phyloP scores from a whole-genome alignment of 2,797 vertebrate genomes.

The Ataeniobius toweri region DNA sequence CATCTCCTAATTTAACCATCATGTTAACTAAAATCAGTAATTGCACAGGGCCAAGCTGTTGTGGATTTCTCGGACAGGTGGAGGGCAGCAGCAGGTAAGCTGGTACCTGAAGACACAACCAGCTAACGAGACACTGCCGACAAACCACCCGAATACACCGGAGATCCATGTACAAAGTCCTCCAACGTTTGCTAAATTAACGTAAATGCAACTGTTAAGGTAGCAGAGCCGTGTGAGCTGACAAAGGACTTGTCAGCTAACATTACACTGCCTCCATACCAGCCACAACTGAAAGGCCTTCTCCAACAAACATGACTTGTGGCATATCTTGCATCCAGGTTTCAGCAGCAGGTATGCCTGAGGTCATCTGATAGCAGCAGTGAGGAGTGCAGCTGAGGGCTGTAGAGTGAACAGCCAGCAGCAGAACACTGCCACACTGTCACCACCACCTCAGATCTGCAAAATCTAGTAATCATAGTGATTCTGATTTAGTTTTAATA shows the following conservation, averaged over 20 bases:
- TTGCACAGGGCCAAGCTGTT: background rate
- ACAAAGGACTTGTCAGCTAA: constrained; percentile 82
- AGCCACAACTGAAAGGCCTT: constrained; percentile 27
- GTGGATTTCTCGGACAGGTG: constrained; percentile 65
- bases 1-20: background rate
- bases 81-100: constrained; percentile 87
- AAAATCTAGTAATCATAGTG: background rate
- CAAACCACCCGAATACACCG: constrained; percentile 74
- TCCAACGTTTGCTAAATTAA: background rate
- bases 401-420: too few species aligned
- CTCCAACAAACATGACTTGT: constrained; percentile 10
- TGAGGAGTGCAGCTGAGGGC: background rate
- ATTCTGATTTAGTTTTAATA: background rate
- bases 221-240: constrained; percentile 81
- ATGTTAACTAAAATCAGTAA: background rate
- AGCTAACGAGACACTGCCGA: constrained; percentile 95
- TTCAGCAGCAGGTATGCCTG: background rate
- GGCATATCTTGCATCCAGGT: background rate
- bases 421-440: background rate
- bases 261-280: constrained; percentile 89
- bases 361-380: background rate
- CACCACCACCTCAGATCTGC: background rate
- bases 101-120: constrained; percentile 78
- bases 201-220: constrained; percentile 69
- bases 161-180: background rate